phyloP scores from a whole-genome alignment of 2,888 invertebrate genomes.

The Athetis lepigone region DNA sequence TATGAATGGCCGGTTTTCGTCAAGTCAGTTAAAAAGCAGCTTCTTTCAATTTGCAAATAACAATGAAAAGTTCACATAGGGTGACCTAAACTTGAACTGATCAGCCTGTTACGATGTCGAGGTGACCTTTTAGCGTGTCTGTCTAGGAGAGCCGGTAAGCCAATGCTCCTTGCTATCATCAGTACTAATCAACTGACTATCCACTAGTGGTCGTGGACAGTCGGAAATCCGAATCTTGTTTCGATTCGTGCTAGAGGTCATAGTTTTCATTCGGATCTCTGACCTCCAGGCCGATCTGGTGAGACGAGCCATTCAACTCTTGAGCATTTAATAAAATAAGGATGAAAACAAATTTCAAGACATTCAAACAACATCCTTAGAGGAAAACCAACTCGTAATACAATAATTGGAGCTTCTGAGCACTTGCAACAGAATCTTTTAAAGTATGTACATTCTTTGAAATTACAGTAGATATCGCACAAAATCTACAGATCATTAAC shows the following conservation, averaged over 20 bases:
- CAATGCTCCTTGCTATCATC: constrained; percentile 46
- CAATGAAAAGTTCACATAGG: background rate
- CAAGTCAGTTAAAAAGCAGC: too few species aligned
- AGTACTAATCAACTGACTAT: constrained; percentile 43
- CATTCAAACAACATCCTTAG: too few species aligned
- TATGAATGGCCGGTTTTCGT: too few species aligned
- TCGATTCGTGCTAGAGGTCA: constrained; percentile 36
- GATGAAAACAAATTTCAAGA: too few species aligned
- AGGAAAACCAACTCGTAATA: too few species aligned
- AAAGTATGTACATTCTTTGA: too few species aligned
- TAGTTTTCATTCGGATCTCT: constrained; percentile 18
- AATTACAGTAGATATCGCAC: too few species aligned
- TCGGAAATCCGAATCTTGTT: constrained; percentile 50
- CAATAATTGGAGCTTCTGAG: too few species aligned
- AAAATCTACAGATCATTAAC: too few species aligned
- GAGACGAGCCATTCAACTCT: constrained; percentile 6
- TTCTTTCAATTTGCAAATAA: background rate
- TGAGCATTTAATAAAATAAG: background rate
- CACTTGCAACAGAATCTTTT: too few species aligned
- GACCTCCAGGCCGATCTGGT: constrained; percentile 22
- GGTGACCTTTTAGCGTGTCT: constrained; percentile 50
- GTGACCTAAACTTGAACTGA: constrained; percentile 14
- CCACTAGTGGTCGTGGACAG: constrained; percentile 36
- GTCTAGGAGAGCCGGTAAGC: constrained; percentile 40
- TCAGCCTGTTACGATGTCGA: constrained; percentile 15